Base-by-base conservation (phyloP, 1,140 invertebrate genomes). In the Zaprionus kolodkinae region DNA sequence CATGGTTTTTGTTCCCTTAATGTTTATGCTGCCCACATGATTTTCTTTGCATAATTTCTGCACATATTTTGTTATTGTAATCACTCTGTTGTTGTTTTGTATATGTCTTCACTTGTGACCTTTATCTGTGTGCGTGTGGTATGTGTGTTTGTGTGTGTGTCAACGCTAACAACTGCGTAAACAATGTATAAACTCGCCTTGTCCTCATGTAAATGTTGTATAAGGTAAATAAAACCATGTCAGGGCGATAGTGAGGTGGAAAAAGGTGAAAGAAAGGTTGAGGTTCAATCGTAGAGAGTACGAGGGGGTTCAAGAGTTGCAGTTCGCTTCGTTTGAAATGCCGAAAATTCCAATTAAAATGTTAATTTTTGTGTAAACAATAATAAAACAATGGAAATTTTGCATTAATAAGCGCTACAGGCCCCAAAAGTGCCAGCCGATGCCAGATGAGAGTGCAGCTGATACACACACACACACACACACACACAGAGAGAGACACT, bases 321-420 rank as follows among this genome's bases (percentile, higher is more conserved):
- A 17, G 3, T 3, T 54, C 5, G 13, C 6, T 7, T 17, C 11
- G n/a, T 30, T 50, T 21, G 15, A 66, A 76, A 67, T 76, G 63
- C 30, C 59, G 38, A 79, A 78, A 80, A 78, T 78, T 78, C 71
- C 78, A 80, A 80, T 78, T 80, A 80, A 80, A 80, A 80, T 80
- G 78, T 80, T 80, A 80, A 80, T 80, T 80, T 80, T 68, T 78
- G 66, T 45, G 57, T 50, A 67, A 72, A 78, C 76, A 78, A 78
- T 75, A 75, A 71, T 59, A 80, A 13, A 76, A 67, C 68, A 79
- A 71, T 75, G 66, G 56, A 65, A 68, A 67, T 75, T 78, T 64
- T 52, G 56, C 38, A 45, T 71, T 71, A 71, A 76, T 38, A 38
- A 36, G 21, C 7, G 12, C 30, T 15, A 56, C 33, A 50, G 33